Conservation (phyloP, 1,140 invertebrate species). For the Cyphomyrmex costatus region DNA sequence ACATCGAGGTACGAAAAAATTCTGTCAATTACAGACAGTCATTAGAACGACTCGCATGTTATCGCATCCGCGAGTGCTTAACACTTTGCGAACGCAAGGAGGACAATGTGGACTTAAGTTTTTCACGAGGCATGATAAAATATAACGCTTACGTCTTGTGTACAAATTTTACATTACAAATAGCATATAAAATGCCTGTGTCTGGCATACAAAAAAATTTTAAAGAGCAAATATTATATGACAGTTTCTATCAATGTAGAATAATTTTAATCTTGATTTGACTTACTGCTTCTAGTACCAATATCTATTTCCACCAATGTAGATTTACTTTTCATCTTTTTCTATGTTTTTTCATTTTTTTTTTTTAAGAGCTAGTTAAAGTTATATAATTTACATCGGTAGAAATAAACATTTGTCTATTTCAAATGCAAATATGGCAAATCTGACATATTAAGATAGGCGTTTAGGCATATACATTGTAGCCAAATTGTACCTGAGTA, state of each 20-base stretch:
- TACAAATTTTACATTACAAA: not conserved
- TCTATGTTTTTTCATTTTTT: too few relatives aligned
- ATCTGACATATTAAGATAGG: not conserved
- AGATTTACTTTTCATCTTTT: too few relatives aligned
- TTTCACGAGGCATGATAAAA: conserved; percentile 23
- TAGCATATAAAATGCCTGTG: not conserved
- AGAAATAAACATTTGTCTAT: not conserved
- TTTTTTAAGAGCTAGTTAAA: too few relatives aligned
- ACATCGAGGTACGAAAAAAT: conserved; percentile 99
- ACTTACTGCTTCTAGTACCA: too few relatives aligned
- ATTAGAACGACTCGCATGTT: conserved; percentile 20
- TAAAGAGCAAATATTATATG: not conserved
- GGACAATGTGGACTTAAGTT: conserved; percentile 27
- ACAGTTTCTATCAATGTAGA: too few relatives aligned
- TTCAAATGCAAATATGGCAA: not conserved
- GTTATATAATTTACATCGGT: too few relatives aligned
- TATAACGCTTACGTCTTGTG: not conserved
- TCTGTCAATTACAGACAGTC: conserved; percentile 85
- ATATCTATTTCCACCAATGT: too few relatives aligned
- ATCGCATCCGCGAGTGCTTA: conserved; percentile 20
- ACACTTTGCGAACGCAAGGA: conserved; percentile 20
- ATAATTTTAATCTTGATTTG: too few relatives aligned
- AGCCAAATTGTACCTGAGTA: conserved; percentile 90
- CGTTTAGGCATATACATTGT: not conserved
- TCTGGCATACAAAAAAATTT: not conserved